These are phyloP conservation scores for Zapornia atra DNA, from an alignment of 2,113 vertebrate species.

Conservation along the genomic window DNA sequence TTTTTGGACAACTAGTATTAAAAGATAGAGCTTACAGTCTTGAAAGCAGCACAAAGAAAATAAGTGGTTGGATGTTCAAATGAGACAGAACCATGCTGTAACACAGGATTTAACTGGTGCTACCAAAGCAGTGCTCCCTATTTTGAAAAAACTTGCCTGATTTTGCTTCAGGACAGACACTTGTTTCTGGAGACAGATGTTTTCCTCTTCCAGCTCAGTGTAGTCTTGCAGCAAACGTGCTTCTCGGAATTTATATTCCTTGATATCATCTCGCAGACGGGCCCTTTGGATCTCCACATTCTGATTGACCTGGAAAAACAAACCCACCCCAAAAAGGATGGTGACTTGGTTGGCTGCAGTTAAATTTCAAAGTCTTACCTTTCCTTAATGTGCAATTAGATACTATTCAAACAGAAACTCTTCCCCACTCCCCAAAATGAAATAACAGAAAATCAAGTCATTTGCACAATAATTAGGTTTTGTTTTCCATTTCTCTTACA, in stretches of 20 bases:
- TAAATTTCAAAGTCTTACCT: background rate
- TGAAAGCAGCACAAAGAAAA: background rate
- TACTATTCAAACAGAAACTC: background rate
- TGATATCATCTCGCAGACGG: constrained; percentile 93
- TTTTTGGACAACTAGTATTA: background rate
- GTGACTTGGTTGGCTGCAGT: background rate
- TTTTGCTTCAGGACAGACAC: constrained; percentile 93
- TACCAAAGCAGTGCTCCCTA: background rate
- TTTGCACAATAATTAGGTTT: background rate
- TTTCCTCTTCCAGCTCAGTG: constrained; percentile 96
- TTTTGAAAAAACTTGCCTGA: constrained; percentile 81
- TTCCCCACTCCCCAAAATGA: rapidly evolving
- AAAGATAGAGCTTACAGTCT: background rate
- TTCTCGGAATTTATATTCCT: constrained; percentile 95
- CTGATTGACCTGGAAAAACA: constrained; percentile 82
- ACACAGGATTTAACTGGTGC: background rate
- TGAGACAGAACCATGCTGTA: background rate
- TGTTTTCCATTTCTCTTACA: background rate
- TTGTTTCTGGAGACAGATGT: constrained; percentile 98
- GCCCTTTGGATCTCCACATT: constrained; percentile 88
- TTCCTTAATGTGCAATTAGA: background rate
- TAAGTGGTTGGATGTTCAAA: background rate
- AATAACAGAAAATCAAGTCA: background rate
- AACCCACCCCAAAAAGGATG: background rate
- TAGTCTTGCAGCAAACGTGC: constrained; percentile 94